Percentiles rank a stretch among this genome's conserved stretches.
Conservation (phyloP, 2,113 vertebrate genomes). For the Nestor notabilis region DNA sequence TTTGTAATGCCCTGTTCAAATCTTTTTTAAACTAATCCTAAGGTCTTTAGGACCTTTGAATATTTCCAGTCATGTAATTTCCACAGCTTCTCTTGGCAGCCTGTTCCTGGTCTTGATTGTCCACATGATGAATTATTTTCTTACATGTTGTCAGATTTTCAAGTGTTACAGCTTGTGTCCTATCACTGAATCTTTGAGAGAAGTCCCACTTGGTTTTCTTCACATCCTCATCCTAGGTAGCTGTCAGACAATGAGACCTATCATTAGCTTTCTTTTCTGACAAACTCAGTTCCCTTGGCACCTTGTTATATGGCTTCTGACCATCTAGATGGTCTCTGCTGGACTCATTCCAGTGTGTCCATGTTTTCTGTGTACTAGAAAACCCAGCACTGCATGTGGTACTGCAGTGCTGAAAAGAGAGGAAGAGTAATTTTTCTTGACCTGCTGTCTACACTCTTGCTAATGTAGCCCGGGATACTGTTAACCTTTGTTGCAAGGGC, state of each 20-base stretch:
- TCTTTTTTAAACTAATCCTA: background rate
- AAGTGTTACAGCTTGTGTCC: background rate
- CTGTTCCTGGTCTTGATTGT: accelerated
- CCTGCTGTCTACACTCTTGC: background rate
- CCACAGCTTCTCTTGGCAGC: background rate
- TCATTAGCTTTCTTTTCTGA: background rate
- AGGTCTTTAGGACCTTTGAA: background rate
- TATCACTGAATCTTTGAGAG: background rate
- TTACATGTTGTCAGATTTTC: background rate
- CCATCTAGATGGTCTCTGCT: background rate
- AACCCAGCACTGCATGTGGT: background rate
- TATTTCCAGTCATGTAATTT: background rate
- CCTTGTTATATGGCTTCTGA: background rate
- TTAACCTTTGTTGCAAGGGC: background rate
- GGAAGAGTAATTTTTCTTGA: background rate
- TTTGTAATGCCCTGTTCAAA: background rate
- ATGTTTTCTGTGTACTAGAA: background rate
- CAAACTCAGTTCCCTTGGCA: background rate
- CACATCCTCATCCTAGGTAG: accelerated
- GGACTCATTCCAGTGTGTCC: background rate
- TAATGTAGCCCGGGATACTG: background rate
- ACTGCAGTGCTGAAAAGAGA: background rate
- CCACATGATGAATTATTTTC: background rate
- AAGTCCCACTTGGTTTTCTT: background rate
- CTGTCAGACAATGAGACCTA: background rate